Evolutionary conservation across 2,888 invertebrate genomes (phyloP), one percentile per base, ranked within the genome.

Genomic region (Ormyrus pomaceus): DNA sequence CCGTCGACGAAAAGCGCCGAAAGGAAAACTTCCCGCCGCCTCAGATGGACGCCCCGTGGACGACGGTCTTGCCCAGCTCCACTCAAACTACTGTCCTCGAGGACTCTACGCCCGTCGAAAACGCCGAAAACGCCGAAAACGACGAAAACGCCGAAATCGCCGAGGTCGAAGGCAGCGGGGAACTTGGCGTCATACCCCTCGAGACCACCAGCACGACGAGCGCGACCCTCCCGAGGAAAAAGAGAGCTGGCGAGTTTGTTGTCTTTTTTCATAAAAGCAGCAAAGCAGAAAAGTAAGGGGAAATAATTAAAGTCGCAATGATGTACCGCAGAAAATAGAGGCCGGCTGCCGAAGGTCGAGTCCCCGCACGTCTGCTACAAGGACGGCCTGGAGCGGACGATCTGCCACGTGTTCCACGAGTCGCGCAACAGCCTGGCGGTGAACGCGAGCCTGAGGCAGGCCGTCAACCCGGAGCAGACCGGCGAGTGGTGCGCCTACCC

Each of bases 401-500:
- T 92, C 19, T 95, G 95, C 84, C 93, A 94, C 86, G 94, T 94
- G 19, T 94, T 93, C 86, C 93, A 94, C 0, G 72, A 77, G 3
- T 58, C 93, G 0, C 89, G 90, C 55, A 46, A 61, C 46, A 91
- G 90, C 50, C 91, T 94, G 64, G 87, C 91, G 11, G 90, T 94
- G 50, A 91, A 92, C 64, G 92, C 93, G 0, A 92, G 92, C 10
- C 87, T 94, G 81, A 90, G 91, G n/a, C 92, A 93, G 4, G 91
- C 92, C 0, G 87, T 91, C 46, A 91, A 91, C 82, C 84, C 91
- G 0, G 88, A 90, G 5, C 91, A 91, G 61, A 91, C 91, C 55
- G 88, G 91, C 58, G 92, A 92, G 78, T 95, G 94, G 93, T 96
- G 96, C 90, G 93, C 93, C 81, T 96, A 95, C 91, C 93, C 93